Percentiles rank a stretch among this genome's conserved stretches.
phyloP scores from a whole-genome alignment of 1,140 invertebrate genomes.

The Drosophila sproati region DNA sequence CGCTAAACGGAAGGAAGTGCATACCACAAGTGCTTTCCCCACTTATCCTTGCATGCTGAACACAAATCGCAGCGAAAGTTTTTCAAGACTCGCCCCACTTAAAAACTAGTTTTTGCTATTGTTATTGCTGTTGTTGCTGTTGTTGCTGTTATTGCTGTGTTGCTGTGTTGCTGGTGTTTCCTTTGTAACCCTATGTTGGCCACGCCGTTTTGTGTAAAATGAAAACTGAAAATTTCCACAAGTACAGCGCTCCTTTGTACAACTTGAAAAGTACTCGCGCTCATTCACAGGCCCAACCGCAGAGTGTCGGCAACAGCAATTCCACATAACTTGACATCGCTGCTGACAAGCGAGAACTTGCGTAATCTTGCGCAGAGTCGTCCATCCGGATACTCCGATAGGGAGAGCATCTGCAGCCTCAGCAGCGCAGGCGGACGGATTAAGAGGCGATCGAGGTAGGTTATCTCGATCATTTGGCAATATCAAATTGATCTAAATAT shows the following conservation, averaged over 20 bases:
- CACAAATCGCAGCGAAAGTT: conserved; percentile 54
- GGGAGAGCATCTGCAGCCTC: conserved; percentile 69
- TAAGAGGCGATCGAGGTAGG: conserved; percentile 66
- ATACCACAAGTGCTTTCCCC: conserved; percentile 64
- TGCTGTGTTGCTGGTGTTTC: neutral
- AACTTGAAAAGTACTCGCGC: conserved; percentile 67
- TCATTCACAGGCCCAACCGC: conserved; percentile 68
- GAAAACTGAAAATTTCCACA: conserved; percentile 80
- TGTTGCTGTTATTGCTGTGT: neutral
- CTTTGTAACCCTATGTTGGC: conserved; percentile 34
- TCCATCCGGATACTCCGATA: conserved; percentile 61
- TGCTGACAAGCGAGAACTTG: conserved; percentile 67
- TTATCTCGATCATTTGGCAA: neutral
- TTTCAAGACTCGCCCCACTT: conserved; percentile 40
- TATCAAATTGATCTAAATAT: neutral
- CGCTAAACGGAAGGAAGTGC: conserved; percentile 73
- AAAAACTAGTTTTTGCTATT: conserved; percentile 32
- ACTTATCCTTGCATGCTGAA: conserved; percentile 60
- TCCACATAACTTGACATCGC: conserved; percentile 46
- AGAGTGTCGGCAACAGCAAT: conserved; percentile 50
- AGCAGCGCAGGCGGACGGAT: conserved; percentile 63
- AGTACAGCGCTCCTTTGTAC: conserved; percentile 77
- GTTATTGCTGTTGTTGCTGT: conserved; percentile 7
- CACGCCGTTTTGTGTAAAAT: conserved; percentile 66
- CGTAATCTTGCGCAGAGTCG: conserved; percentile 55